These are phyloP conservation scores for Pelosia muscerda DNA, from an alignment of 2,888 invertebrate species.

Conservation along the genomic window DNA sequence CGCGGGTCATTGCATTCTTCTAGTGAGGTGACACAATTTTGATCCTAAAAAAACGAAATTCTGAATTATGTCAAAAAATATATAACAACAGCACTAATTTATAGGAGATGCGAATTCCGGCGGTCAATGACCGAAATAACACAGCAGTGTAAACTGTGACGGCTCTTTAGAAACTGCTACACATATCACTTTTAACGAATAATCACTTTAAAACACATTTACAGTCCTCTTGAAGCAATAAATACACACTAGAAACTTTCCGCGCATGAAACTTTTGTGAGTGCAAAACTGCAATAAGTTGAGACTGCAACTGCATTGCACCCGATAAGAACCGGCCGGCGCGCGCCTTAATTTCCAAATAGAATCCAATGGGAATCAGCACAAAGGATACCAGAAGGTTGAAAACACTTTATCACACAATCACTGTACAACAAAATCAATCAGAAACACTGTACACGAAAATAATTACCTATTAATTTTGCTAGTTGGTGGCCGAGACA, in stretches of 20 bases:
- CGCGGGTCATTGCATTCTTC: constrained; percentile 78
- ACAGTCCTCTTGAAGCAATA: constrained; percentile 68
- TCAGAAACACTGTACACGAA: constrained; percentile 80
- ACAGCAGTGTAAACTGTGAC: constrained; percentile 81
- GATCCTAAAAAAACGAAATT: constrained; percentile 79
- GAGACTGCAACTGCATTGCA: constrained; percentile 87
- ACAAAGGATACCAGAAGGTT: constrained; percentile 66
- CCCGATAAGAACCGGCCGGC: constrained; percentile 87
- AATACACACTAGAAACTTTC: constrained; percentile 82
- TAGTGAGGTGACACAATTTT: constrained; percentile 81
- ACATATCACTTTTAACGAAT: constrained; percentile 77
- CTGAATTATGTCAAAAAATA: constrained; percentile 72
- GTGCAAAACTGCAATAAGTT: constrained; percentile 87
- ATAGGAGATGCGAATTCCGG: constrained; percentile 82
- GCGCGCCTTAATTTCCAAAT: constrained; percentile 82
- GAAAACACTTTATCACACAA: constrained; percentile 76
- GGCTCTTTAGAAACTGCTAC: constrained; percentile 75
- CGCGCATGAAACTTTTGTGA: constrained; percentile 82
- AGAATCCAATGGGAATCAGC: constrained; percentile 81
- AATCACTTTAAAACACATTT: constrained; percentile 79
- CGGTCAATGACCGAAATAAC: constrained; percentile 88
- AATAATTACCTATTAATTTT: constrained; percentile 88
- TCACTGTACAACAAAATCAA: constrained; percentile 72
- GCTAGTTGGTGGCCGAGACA: constrained; percentile 88
- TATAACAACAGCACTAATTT: constrained; percentile 72